Evolutionary conservation across 2,797 vertebrate genomes (phyloP).

Genomic region (Buceros bicornis): DNA sequence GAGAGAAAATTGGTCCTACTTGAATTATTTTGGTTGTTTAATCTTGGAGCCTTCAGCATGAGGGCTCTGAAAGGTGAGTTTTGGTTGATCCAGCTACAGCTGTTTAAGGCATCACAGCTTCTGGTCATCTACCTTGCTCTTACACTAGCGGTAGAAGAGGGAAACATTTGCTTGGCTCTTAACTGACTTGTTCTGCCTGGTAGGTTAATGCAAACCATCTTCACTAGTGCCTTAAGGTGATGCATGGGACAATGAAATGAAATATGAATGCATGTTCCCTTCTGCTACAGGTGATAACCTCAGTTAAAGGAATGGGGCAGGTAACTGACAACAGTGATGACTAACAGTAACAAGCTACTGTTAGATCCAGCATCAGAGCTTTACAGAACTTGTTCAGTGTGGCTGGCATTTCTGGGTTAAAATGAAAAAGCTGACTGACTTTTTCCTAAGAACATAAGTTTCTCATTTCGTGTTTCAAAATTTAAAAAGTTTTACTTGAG

Average conservation of each 20-base stretch:
- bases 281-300: background rate
- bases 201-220: background rate
- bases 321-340: background rate
- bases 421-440: background rate
- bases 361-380: background rate
- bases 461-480: background rate
- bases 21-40: conserved; percentile 40
- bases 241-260: background rate
- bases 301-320: background rate
- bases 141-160: background rate
- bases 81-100: background rate
- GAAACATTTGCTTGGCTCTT: background rate
- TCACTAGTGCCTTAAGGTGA: background rate
- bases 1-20: background rate
- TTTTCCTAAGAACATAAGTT: background rate
- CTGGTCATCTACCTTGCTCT: background rate
- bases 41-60: conserved; percentile 22
- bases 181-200: background rate
- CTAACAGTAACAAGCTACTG: background rate
- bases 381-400: background rate
- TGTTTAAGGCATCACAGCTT: background rate
- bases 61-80: conserved; percentile 57
- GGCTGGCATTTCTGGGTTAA: background rate
- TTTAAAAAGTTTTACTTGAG: background rate
- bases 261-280: background rate